Base-by-base conservation (phyloP, 2,797 vertebrate genomes). In the Manis crassicaudata region DNA sequence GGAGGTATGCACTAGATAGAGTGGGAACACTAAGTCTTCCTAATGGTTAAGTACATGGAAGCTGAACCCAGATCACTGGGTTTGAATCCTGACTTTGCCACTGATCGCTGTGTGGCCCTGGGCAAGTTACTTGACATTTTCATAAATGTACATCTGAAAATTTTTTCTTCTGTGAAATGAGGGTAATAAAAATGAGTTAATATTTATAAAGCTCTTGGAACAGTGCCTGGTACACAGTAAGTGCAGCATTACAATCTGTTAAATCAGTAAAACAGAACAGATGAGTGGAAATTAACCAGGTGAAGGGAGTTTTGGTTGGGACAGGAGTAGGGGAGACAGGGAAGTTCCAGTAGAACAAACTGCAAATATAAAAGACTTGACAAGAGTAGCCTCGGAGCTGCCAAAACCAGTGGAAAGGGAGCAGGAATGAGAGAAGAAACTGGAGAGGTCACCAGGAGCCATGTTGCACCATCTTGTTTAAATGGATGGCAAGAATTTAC, bases 131-230 rank as follows among this genome's bases (percentile, higher is more conserved):
- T 46, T 91, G 29, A 83, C 10, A 16, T 90, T 90, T 92, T 90
- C 46, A 12, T 46, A 46, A 12, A 46, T 77, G 27, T 54, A 3
- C 17, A 60, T 73, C n/a, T 46, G 12, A 46, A 46, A 46, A 7
- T 81, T 75, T 91, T 68, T 90, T 68, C 72, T 62, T 88, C 20
- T 75, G 4, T 58, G 65, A 93, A 89, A 70, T 63, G 43, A 96
- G 75, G 50, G 12, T 82, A 92, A 43, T 58, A 77, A 67, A 83
- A 90, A 68, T 89, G 70, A 82, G 40, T 68, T 75, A 88, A 46
- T 79, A 68, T 60, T 79, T 70, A 52, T 88, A 62, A 70, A 93
- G 18, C n/a, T 46, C 35, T 90, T 87, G 70, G 40, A 83, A 80
- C 27, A 80, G 2, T 54, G 35, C 6, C 32, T 82, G 37, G 29